Base-by-base conservation (phyloP, 2,888 invertebrate genomes). In the Papilio gigon region DNA sequence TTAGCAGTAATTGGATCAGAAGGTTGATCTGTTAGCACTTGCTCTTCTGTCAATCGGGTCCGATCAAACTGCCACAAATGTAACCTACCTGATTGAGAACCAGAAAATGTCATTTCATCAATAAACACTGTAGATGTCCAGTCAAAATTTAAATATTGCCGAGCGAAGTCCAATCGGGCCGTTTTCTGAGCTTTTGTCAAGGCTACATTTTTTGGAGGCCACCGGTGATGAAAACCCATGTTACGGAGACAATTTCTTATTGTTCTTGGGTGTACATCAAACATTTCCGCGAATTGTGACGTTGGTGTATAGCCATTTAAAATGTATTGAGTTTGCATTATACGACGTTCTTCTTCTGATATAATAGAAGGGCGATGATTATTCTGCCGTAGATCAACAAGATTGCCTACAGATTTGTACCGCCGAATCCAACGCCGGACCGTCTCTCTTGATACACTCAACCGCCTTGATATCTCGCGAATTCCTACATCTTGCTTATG, bases 271-370 rank as follows among this genome's bases (percentile, higher is more conserved):
- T 47, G 47, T 22, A 47, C 47, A 4, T 47, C 47, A n/a, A 47
- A 47, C 47, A 47, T 47, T 22, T 47, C 47, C 22, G 47, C 47
- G 5, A 47, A 47, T 22, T 47, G 47, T 47, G 47, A 47, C 4
- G 47, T 47, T 22, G 47, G 47, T 47, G 47, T 47, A 47, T 47
- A 47, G 22, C 47, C 47, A 47, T 47, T 47, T 22, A 47, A 47
- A 47, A 47, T 47, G 47, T 47, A 47, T 22, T 47, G 47, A 1
- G 47, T 47, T 22, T 47, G 47, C 47, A 47, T 47, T 11, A 47
- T 47, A 47, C 47, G 47, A 12, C 47, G 47, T 22, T 47, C 47
- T 5, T 47, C 47, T 22, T 47, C 47, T 12, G 47, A 47, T 47
- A 47, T 47, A 22, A 47, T 47, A 47, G 47, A 47, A 20, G 47